phyloP scores from a whole-genome alignment of 2,797 vertebrate genomes.

The Spinus pinus region DNA sequence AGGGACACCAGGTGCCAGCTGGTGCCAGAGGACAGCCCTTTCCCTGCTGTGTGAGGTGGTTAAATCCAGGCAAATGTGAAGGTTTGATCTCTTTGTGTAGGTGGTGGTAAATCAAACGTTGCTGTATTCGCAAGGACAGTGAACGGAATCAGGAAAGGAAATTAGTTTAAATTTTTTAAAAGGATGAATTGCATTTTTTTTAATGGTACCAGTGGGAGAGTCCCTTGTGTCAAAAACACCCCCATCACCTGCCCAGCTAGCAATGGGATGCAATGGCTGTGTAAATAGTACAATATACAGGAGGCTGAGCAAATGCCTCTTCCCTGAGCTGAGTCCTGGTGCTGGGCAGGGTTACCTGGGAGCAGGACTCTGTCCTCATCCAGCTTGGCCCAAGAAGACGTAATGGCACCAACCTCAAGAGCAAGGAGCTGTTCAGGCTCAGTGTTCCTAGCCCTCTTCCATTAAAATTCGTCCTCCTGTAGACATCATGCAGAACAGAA shows the following conservation, averaged over 20 bases:
- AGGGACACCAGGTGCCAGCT: background rate
- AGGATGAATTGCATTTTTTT: slow-evolving; percentile 49
- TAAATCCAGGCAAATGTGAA: background rate
- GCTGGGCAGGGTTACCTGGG: background rate
- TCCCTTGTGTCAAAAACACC: slow-evolving; percentile 4
- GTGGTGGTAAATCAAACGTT: background rate
- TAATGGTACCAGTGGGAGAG: slow-evolving; percentile 25
- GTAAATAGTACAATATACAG: background rate
- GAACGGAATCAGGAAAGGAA: slow-evolving; percentile 47
- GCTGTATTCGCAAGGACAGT: slow-evolving; percentile 43
- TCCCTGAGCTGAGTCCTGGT: background rate
- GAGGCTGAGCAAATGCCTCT: background rate
- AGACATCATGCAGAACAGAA: background rate
- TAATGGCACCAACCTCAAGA: background rate
- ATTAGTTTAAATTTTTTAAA: background rate
- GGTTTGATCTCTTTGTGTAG: slow-evolving; percentile 60
- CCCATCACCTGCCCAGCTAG: background rate
- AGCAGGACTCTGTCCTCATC: background rate
- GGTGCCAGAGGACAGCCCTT: background rate
- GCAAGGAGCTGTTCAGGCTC: background rate
- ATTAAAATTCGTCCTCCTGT: background rate
- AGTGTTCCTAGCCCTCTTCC: accelerated
- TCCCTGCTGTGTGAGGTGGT: background rate
- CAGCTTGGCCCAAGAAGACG: background rate
- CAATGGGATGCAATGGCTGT: background rate